Base-by-base conservation (phyloP, 2,113 vertebrate species). In the Anguilla rostrata region DNA sequence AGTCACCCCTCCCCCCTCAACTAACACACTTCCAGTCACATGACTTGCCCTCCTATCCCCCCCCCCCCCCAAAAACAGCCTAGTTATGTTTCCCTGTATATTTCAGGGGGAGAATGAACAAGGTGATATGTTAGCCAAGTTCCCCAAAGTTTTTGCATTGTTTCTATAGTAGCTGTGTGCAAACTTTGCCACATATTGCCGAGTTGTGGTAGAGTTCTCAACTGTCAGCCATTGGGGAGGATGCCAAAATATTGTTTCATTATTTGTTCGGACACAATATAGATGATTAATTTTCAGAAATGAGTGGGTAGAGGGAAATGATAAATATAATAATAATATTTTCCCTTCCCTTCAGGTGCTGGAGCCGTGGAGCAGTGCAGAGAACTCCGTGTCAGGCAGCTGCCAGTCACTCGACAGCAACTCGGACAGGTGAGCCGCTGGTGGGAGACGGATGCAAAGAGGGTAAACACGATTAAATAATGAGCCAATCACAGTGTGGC, bases 371-470 rank as follows among this genome's bases (percentile, higher is more conserved):
- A 98, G 97, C 95, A 99, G 98, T 84, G 96, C 97, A 29, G 98
- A 99, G 87, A 99, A 98, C 91, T 99, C 98, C 0, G 94, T 98
- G 83, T 98, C 98, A 39, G 97, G 98, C 89, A 99, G 98, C 92
- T 99, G 98, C 91, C 98, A 99, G 89, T 99, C 98, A 85, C 94
- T 99, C 94, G 97, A 98, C 95, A 98, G 97, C 91, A 98, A 94
- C 94, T 96, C 95, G 88, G 98, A 97, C 94, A 98, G 97, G 97
- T 98, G 94, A 93, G 94, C 8, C 41, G 2, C 7, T 22, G 40
- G 40, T 20, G 39, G 20, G 39, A 81, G 41, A 22, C 8, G 78
- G 14, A 41, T 18, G 22, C 20, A 14, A 6, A 78, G 26, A 78
- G 20, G 78, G 40, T 39, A 80, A 41, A 18, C 4, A 41, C 41